These are phyloP conservation scores for Nothura maculosa DNA, from an alignment of 2,797 vertebrate species.

Conservation along the genomic window DNA sequence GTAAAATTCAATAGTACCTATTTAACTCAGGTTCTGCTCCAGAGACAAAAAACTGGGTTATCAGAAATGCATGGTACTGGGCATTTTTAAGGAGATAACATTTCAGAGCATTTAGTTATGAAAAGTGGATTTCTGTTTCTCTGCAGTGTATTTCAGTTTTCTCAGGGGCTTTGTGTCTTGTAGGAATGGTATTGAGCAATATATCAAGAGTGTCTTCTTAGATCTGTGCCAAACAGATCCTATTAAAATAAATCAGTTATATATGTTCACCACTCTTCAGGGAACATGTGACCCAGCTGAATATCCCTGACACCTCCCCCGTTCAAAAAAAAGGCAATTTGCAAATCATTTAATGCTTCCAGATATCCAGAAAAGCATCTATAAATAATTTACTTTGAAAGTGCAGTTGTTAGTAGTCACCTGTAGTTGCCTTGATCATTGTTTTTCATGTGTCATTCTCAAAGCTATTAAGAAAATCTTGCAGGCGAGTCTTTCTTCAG, in stretches of 20 bases:
- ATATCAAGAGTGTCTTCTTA: background rate
- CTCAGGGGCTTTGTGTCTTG: background rate
- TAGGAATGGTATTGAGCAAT: background rate
- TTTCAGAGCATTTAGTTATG: conserved; percentile 38
- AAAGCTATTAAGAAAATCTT: background rate
- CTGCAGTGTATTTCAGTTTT: conserved; percentile 2
- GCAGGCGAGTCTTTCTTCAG: background rate
- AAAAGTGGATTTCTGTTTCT: conserved; percentile 29
- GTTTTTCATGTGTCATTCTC: background rate
- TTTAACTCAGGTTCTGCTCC: background rate
- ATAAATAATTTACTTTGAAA: background rate
- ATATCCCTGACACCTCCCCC: background rate
- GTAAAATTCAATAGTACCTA: conserved; percentile 11
- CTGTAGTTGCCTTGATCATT: background rate
- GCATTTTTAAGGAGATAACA: background rate
- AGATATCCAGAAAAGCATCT: background rate
- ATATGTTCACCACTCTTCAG: background rate
- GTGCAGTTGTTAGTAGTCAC: background rate
- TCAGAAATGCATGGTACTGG: background rate
- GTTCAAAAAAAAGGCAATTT: background rate
- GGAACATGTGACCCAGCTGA: background rate
- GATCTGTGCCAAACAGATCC: background rate
- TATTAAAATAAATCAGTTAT: background rate
- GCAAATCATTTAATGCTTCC: background rate
- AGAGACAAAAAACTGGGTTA: background rate